phyloP scores from a whole-genome alignment of 2,113 vertebrate species.

The Eulacestoma nigropectus region DNA sequence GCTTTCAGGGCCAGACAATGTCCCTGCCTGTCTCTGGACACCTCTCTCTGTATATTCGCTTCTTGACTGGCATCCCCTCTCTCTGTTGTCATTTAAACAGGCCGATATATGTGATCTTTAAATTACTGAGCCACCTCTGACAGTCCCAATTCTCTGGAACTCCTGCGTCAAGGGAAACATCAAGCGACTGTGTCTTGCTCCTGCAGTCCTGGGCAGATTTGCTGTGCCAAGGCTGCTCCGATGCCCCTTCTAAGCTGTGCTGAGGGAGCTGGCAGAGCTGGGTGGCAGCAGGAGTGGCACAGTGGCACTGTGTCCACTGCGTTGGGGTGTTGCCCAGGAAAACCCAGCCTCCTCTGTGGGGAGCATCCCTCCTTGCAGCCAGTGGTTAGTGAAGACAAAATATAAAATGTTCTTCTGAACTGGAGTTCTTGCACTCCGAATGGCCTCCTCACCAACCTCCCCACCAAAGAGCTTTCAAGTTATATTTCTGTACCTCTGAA shows the following conservation, averaged over 20 bases:
- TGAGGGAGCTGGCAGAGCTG: background rate
- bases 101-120: background rate
- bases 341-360: background rate
- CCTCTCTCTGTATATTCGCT: background rate
- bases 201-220: background rate
- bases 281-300: background rate
- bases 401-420: background rate
- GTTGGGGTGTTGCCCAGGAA: background rate
- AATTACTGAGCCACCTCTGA: background rate
- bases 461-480: background rate
- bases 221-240: background rate
- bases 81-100: background rate
- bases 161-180: background rate
- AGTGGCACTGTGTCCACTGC: fast-evolving
- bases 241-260: background rate
- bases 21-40: background rate
- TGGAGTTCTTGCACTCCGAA: background rate
- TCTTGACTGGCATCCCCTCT: background rate
- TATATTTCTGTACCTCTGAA: background rate
- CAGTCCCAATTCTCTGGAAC: background rate
- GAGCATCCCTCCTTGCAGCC: background rate
- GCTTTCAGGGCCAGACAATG: background rate
- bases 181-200: background rate
- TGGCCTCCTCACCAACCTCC: background rate
- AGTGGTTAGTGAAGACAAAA: background rate